Base-by-base conservation (phyloP, 2,797 vertebrate species). In the Xenopus petersii region DNA sequence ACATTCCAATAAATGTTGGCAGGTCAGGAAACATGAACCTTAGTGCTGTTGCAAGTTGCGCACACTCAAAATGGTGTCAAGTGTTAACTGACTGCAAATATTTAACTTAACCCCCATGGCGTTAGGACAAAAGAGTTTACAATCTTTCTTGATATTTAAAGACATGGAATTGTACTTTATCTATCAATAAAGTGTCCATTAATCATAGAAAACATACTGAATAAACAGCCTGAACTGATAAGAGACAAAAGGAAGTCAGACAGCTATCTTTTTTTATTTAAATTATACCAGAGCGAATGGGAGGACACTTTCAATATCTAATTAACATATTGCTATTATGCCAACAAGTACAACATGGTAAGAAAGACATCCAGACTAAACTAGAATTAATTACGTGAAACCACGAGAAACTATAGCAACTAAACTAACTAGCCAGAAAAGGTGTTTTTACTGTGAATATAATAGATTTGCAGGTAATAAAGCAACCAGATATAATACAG, bases 151-250 rank as follows among this genome's bases (percentile, higher is more conserved):
- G 67, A 69, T 5, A 65, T 58, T 64, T 69, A 73, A 73, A 64
- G 67, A 73, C 30, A 64, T 70, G 59, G 10, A 74, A 70, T 70
- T 65, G 61, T 60, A 65, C 76, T 70, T 70, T 58, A 74, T 73
- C 51, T 78, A 78, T 79, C 76, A 74, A 79, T 79, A 79, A 74
- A 65, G 30, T 36, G 58, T 5, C 42, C 71, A 79, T 79, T 79
- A 79, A 79, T 79, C 76, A 79, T 73, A 64, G n/a, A 73, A 67
- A 64, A 11, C 26, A 36, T 64, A 65, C 16, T 60, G 33, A 60
- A 61, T n/a, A 36, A 70, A 60, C 55, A 70, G 55, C 13, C 33
- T 47, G 36, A 47, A 15, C 71, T 70, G 76, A 74, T 79, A 79
- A 79, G 76, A 64, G 59, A 78, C 71, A 73, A 33, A 49, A 49